Evolutionary conservation across 35 echinoderm and acorn worm species (phyloP).

Genomic region (Amphiura filiformis): DNA sequence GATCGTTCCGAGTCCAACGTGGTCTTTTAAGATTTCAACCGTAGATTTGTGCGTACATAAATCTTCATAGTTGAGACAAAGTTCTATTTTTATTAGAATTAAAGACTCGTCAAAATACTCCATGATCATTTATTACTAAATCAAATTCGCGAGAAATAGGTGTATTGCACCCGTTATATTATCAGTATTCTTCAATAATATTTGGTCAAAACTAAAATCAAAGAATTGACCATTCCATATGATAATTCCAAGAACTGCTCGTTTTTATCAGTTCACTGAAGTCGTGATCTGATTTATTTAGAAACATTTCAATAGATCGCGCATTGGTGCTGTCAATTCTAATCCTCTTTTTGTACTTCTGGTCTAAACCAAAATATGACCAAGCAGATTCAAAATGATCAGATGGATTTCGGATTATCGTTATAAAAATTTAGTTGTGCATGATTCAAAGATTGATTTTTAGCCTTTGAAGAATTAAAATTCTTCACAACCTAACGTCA

Average conservation of each 20-base stretch:
- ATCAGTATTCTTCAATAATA: slow-evolving; percentile 22
- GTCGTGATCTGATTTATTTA: background rate
- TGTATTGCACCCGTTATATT: slow-evolving; percentile 13
- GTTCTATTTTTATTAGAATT: slow-evolving; percentile 43
- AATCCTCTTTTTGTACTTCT: background rate
- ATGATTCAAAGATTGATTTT: slow-evolving; percentile 37
- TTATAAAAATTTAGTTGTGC: slow-evolving; percentile 61
- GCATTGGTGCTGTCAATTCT: slow-evolving; percentile 7
- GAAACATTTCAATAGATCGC: background rate
- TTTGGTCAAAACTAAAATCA: slow-evolving; percentile 53
- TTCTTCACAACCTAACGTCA: background rate
- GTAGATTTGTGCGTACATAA: slow-evolving; percentile 48
- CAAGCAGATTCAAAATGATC: slow-evolving; percentile 72
- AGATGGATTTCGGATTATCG: slow-evolving; percentile 52
- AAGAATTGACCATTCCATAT: slow-evolving; percentile 64
- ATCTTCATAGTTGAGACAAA: slow-evolving; percentile 74
- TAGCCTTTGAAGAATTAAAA: too few species aligned
- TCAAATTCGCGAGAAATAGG: slow-evolving; percentile 56
- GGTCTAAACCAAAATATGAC: slow-evolving; percentile 40
- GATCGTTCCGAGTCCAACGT: background rate
- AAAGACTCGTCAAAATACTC: slow-evolving; percentile 78
- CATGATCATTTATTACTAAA: slow-evolving; percentile 55
- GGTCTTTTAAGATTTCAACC: background rate
- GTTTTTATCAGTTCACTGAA: background rate
- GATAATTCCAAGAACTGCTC: background rate